Evolutionary conservation across 2,113 vertebrate species (phyloP).

Genomic region (Jaculus jaculus): DNA sequence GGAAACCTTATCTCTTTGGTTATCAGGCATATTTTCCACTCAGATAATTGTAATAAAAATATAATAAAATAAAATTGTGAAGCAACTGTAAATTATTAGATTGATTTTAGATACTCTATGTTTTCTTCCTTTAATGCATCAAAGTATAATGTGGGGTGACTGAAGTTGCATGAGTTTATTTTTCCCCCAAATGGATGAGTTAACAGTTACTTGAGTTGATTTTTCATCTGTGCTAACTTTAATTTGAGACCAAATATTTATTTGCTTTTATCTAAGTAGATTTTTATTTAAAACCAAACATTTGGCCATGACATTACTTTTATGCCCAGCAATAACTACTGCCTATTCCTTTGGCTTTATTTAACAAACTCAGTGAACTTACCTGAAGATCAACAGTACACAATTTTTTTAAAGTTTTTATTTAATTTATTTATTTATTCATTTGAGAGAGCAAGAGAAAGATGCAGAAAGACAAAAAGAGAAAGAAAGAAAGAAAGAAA

Average conservation of each 20-base stretch:
- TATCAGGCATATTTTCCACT: neutral
- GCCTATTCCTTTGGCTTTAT: neutral
- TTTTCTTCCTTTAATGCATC: neutral
- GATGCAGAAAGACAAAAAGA: too few species aligned
- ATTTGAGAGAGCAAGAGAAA: too few species aligned
- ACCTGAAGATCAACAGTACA: neutral
- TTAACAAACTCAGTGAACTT: neutral
- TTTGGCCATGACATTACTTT: neutral
- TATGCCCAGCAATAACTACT: neutral
- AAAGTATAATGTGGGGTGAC: neutral
- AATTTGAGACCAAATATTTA: neutral
- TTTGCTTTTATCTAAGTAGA: neutral
- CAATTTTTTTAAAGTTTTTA: too few species aligned
- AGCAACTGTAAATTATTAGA: neutral
- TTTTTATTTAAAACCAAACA: constrained; percentile 23
- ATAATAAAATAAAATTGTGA: neutral
- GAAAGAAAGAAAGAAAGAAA: too few species aligned
- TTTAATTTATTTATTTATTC: too few species aligned
- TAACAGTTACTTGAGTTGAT: neutral
- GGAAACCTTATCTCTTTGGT: neutral
- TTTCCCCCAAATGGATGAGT: neutral
- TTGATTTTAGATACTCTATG: neutral
- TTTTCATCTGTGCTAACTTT: neutral
- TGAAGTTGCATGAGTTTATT: neutral
- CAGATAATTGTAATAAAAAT: neutral